phyloP scores from a whole-genome alignment of 2,797 vertebrate species.

The Botia almorhae region DNA sequence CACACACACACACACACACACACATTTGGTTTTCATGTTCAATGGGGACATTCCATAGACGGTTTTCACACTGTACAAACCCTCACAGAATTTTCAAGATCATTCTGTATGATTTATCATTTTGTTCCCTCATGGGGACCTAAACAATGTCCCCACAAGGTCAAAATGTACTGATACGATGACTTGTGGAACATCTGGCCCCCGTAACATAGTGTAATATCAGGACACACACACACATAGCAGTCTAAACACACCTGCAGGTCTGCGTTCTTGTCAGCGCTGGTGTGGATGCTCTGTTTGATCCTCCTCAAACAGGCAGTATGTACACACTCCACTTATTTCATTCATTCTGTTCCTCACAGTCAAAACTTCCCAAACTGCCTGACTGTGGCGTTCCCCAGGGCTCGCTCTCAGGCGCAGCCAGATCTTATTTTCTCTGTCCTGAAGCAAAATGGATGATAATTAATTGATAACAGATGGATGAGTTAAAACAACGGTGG shows the following conservation, averaged over 20 bases:
- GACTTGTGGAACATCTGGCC: too few relatives aligned
- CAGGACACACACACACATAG: constrained; percentile 15
- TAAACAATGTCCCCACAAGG: too few relatives aligned
- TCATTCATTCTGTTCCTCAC: constrained; percentile 19
- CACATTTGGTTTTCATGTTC: too few relatives aligned
- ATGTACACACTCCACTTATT: constrained; percentile 48
- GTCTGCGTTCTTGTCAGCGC: constrained; percentile 41
- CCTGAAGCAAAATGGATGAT: constrained; percentile 44
- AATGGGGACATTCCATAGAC: too few relatives aligned
- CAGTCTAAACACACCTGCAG: constrained; percentile 34
- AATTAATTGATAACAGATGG: constrained; percentile 44
- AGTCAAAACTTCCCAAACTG: not conserved
- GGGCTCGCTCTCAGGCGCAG: constrained; percentile 27
- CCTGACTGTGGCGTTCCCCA: not conserved
- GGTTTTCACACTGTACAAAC: too few relatives aligned
- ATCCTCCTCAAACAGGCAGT: constrained; percentile 39
- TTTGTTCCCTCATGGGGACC: too few relatives aligned
- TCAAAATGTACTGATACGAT: too few relatives aligned
- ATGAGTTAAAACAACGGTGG: constrained; percentile 34
- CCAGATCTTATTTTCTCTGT: constrained; percentile 37
- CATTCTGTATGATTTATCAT: too few relatives aligned
- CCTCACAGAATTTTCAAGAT: too few relatives aligned
- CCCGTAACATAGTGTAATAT: too few relatives aligned
- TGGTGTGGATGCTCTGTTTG: constrained; percentile 38
- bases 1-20: constrained; percentile 12